Evolutionary conservation across 2,888 invertebrate genomes (phyloP).

Genomic region (Campopleginae sp.): DNA sequence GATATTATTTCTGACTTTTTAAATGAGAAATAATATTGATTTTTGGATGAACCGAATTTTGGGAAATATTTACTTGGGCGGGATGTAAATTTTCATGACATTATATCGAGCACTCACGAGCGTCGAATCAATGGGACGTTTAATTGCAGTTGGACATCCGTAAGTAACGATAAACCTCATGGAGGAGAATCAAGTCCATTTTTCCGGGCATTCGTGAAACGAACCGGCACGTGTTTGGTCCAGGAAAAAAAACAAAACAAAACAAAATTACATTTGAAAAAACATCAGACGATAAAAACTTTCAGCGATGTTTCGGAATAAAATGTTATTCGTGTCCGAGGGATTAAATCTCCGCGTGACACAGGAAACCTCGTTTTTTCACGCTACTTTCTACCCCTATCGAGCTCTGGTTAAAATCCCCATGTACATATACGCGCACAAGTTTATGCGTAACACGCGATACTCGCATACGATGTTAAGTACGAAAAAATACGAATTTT

Average conservation of each 20-base stretch:
- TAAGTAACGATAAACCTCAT: not conserved
- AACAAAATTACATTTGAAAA: constrained; percentile 11
- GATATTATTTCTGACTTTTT: no score
- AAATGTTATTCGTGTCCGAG: constrained; percentile 65
- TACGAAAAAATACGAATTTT: not conserved
- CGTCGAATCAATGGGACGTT: not conserved
- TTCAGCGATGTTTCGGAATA: constrained; percentile 53
- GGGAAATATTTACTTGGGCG: no score
- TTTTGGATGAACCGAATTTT: no score
- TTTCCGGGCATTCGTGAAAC: not conserved
- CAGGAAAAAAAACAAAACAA: constrained; percentile 1
- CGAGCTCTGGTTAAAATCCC: constrained; percentile 1
- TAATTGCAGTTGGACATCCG: not conserved
- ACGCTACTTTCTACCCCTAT: constrained; percentile 17
- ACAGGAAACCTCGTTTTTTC: constrained; percentile 49
- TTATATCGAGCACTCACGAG: not conserved
- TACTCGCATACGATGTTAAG: not conserved
- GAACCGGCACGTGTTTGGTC: not conserved
- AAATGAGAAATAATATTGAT: no score
- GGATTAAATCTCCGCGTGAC: constrained; percentile 42
- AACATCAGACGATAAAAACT: constrained; percentile 26
- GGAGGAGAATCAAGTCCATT: not conserved
- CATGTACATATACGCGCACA: constrained; percentile 1
- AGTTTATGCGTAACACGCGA: constrained; percentile 13
- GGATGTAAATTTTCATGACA: not conserved